These are phyloP conservation scores for Corvus hawaiiensis DNA, from an alignment of 2,113 vertebrate species.

Conservation along the genomic window DNA sequence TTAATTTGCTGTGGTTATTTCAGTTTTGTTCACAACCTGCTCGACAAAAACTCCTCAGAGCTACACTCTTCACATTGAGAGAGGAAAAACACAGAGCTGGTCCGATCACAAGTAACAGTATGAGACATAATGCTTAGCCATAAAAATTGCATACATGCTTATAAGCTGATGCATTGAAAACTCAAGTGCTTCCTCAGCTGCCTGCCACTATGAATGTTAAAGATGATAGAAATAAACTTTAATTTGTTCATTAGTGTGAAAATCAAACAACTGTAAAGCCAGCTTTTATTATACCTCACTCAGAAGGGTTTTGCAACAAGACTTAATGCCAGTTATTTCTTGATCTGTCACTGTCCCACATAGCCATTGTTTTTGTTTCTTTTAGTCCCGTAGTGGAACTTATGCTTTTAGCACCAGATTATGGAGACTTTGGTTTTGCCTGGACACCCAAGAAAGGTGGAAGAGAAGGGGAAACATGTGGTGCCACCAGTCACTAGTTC, in stretches of 20 bases:
- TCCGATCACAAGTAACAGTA: neutral
- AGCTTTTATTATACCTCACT: neutral
- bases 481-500: neutral
- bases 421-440: neutral
- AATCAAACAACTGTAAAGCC: neutral
- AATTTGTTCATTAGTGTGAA: conserved; percentile 35
- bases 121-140: conserved; percentile 40
- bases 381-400: neutral
- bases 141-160: neutral
- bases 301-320: neutral
- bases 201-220: conserved; percentile 29
- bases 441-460: neutral
- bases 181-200: conserved; percentile 49
- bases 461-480: neutral
- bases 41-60: neutral
- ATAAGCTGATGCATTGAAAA: conserved; percentile 33
- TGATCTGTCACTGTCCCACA: neutral
- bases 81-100: neutral
- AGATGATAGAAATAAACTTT: conserved; percentile 1
- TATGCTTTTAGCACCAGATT: neutral
- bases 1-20: conserved; percentile 33
- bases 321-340: neutral
- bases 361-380: neutral
- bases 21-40: neutral
- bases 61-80: neutral